These are phyloP conservation scores for Blera fallax DNA, from an alignment of 2,888 invertebrate species.

Conservation along the genomic window DNA sequence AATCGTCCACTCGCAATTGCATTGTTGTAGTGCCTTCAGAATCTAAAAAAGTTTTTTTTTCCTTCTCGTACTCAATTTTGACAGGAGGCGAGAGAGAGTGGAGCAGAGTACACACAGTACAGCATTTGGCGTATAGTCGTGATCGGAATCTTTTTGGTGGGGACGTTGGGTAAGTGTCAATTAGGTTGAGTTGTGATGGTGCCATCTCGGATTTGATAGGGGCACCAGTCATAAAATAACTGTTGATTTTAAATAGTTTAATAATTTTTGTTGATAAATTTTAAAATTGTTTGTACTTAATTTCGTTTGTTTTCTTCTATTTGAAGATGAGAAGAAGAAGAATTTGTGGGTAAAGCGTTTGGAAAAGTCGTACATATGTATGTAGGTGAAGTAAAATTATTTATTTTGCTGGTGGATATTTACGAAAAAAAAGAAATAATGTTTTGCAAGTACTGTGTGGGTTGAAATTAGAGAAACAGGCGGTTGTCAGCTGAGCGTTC, in stretches of 20 bases:
- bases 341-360: conserved; percentile 36
- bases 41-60: conserved; percentile 65
- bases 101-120: conserved; percentile 49
- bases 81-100: conserved; percentile 68
- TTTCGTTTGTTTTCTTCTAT: conserved; percentile 7
- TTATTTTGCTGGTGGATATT: background rate
- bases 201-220: conserved; percentile 56
- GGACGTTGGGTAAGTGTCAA: conserved; percentile 66
- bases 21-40: conserved; percentile 71
- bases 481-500: background rate
- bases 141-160: conserved; percentile 63
- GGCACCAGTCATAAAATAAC: conserved; percentile 19
- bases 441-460: conserved; percentile 1
- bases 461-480: background rate
- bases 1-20: conserved; percentile 69
- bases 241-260: conserved; percentile 54
- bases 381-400: background rate
- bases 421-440: background rate
- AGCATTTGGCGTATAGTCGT: conserved; percentile 58
- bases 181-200: conserved; percentile 26
- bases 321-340: conserved; percentile 14
- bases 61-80: conserved; percentile 69
- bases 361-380: conserved; percentile 49
- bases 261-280: background rate
- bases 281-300: background rate